Conservation (phyloP, 2,888 invertebrate genomes). For the Boloria selene region DNA sequence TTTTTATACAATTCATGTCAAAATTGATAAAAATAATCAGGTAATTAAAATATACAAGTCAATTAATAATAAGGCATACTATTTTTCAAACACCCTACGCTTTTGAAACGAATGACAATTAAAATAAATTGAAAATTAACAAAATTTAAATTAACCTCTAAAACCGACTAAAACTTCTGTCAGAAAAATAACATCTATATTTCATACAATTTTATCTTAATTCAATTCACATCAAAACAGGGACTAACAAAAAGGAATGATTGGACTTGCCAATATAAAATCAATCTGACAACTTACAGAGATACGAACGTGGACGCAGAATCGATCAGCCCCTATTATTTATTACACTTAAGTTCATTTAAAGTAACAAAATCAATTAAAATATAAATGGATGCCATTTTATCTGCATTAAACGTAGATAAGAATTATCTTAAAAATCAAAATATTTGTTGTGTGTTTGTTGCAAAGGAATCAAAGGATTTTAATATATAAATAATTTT, state of each 20-base stretch:
- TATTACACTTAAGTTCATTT: background rate
- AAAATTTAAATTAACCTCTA: background rate
- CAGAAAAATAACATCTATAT: constrained; percentile 5
- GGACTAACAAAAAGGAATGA: background rate
- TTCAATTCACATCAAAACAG: constrained; percentile 17
- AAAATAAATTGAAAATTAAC: background rate
- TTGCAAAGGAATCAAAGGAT: background rate
- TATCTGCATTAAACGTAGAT: background rate
- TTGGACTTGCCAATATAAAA: constrained; percentile 11
- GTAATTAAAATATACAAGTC: too few relatives aligned
- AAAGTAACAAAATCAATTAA: background rate
- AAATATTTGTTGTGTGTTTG: background rate
- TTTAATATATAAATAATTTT: too few relatives aligned
- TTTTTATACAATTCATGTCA: too few relatives aligned
- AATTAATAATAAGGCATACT: too few relatives aligned
- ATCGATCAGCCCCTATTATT: background rate
- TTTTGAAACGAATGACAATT: too few relatives aligned
- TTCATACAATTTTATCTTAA: constrained; percentile 12
- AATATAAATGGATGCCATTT: background rate
- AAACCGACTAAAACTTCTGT: background rate
- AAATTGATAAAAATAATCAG: too few relatives aligned
- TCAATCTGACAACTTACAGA: constrained; percentile 10
- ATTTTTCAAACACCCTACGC: too few relatives aligned
- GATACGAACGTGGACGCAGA: background rate
- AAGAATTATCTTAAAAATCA: constrained; percentile 5